These are phyloP conservation scores for Phalloptychus januarius DNA, from an alignment of 2,797 vertebrate genomes.

Conservation along the genomic window DNA sequence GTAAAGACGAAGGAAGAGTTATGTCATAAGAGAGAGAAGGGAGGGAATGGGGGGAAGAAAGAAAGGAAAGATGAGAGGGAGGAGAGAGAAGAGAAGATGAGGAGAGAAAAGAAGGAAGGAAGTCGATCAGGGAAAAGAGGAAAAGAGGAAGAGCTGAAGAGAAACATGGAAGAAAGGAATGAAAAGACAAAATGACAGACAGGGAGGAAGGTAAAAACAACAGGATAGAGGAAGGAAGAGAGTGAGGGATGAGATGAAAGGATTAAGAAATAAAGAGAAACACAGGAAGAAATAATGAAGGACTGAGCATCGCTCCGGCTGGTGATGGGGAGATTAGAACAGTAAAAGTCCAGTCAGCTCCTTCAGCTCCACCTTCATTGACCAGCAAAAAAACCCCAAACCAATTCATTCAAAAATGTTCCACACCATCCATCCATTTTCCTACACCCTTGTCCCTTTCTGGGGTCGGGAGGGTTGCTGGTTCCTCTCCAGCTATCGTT, in stretches of 20 bases:
- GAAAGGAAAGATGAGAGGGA: not conserved
- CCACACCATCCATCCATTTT: no score
- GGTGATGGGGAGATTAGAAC: not conserved
- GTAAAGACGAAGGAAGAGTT: not conserved
- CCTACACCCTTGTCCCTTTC: no score
- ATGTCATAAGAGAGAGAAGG: not conserved
- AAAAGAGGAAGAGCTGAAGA: not conserved
- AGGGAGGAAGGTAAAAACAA: not conserved
- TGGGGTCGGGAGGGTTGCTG: no score
- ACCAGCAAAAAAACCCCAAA: not conserved
- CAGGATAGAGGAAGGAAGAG: not conserved
- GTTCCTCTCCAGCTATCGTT: no score
- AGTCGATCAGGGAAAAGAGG: not conserved
- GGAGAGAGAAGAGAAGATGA: no score
- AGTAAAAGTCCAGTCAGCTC: not conserved
- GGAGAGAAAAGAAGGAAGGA: not conserved
- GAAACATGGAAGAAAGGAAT: not conserved
- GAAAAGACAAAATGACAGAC: not conserved
- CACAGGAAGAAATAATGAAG: not conserved
- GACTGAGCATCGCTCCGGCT: not conserved
- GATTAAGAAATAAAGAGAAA: not conserved
- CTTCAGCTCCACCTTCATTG: not conserved
- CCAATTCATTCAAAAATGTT: not conserved
- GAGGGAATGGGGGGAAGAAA: not conserved
- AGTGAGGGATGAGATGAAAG: not conserved